These are phyloP conservation scores for Phalacrocorax pelagicus DNA, from an alignment of 2,113 vertebrate species.

Conservation along the genomic window DNA sequence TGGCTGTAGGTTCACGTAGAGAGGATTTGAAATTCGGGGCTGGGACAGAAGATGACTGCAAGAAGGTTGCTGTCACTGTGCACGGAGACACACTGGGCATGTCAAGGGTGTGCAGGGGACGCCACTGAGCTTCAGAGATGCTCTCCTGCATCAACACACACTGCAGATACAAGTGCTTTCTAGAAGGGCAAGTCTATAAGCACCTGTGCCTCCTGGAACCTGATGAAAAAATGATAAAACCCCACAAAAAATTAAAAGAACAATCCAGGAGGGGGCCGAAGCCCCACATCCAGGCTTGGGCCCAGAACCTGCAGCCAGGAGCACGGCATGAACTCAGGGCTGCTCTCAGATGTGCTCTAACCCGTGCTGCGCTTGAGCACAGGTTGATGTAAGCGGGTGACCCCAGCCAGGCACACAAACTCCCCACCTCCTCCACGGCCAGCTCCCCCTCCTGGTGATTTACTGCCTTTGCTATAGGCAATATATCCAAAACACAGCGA, in stretches of 20 bases:
- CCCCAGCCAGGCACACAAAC: not conserved
- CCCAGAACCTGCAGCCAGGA: not conserved
- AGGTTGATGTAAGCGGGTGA: not conserved
- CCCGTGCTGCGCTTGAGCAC: rapidly evolving
- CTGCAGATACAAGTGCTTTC: not conserved
- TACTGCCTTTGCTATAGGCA: rapidly evolving
- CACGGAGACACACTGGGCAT: not conserved
- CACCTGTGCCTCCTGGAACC: not conserved
- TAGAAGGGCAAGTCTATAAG: not conserved
- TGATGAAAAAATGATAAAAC: rapidly evolving
- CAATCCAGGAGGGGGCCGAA: not conserved
- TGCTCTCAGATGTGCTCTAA: not conserved
- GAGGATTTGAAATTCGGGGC: not conserved
- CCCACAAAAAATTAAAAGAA: not conserved
- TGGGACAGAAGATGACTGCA: not conserved
- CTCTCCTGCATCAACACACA: not conserved
- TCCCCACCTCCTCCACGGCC: rapidly evolving
- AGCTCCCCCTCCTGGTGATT: not conserved
- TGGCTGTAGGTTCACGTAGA: not conserved
- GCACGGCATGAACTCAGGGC: not conserved
- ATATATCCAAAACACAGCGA: too few species aligned
- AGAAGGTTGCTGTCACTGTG: not conserved
- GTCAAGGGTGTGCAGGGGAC: not conserved
- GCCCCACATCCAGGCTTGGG: not conserved
- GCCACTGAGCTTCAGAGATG: rapidly evolving